phyloP scores from a whole-genome alignment of 2,797 vertebrate species.

The Buceros bicornis region DNA sequence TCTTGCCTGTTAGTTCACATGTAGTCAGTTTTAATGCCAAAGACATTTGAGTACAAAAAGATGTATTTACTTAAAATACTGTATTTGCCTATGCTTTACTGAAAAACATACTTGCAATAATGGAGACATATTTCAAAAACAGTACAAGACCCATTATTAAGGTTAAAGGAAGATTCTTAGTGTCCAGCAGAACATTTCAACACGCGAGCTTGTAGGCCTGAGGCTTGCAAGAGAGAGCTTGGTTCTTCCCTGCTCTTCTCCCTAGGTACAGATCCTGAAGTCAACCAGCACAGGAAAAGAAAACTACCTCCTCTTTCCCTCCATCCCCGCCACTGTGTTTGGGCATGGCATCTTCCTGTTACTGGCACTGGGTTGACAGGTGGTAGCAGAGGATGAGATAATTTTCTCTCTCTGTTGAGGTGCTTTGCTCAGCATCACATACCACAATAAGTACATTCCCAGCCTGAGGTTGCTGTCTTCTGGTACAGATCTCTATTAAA shows the following conservation, averaged over 20 bases:
- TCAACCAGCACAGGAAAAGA: not conserved
- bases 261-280: not conserved
- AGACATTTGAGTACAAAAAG: not conserved
- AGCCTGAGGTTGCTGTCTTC: not conserved
- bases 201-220: not conserved
- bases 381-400: not conserved
- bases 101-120: not conserved
- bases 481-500: not conserved
- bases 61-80: not conserved
- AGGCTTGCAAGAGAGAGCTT: not conserved
- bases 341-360: accelerated
- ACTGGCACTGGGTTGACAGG: not conserved
- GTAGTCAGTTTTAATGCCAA: not conserved
- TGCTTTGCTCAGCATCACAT: not conserved
- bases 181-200: not conserved
- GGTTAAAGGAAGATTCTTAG: not conserved
- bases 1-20: not conserved
- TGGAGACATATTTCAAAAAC: not conserved
- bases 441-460: not conserved
- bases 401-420: not conserved
- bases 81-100: not conserved
- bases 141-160: not conserved
- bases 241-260: not conserved
- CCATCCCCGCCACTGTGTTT: not conserved
- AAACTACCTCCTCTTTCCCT: not conserved